These are phyloP conservation scores for Spea multiplicata DNA, from an alignment of 2,113 vertebrate species.

Conservation along the genomic window DNA sequence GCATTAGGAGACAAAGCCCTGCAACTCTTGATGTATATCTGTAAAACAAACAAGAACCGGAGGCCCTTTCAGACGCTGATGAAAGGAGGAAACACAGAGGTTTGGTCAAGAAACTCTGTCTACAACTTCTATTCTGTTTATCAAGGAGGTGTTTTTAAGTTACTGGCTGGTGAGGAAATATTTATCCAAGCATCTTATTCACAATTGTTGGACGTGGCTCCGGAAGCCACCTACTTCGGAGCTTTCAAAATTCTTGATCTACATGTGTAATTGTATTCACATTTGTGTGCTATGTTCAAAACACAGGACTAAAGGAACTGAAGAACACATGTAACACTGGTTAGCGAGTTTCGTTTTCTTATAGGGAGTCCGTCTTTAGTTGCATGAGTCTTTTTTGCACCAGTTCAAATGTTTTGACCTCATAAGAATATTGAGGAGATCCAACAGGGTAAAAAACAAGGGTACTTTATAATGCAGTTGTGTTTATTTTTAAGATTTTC, in stretches of 20 bases:
- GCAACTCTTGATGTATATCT: slow-evolving; percentile 88
- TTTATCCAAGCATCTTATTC: slow-evolving; percentile 86
- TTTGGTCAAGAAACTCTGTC: slow-evolving; percentile 74
- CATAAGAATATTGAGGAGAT: not conserved
- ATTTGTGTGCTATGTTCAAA: not conserved
- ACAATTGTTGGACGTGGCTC: slow-evolving; percentile 79
- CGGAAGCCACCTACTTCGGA: slow-evolving; percentile 90
- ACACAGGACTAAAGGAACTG: not conserved
- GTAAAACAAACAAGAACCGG: slow-evolving; percentile 77
- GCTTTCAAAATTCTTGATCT: slow-evolving; percentile 87
- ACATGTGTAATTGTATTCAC: slow-evolving; percentile 52
- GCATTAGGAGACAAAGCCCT: slow-evolving; percentile 63
- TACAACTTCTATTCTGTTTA: slow-evolving; percentile 95
- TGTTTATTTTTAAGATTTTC: too few species aligned
- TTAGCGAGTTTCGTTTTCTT: not conserved
- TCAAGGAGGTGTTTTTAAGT: slow-evolving; percentile 80
- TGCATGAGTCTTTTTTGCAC: not conserved
- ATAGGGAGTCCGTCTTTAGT: not conserved
- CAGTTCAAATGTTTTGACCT: not conserved
- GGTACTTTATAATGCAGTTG: too few species aligned
- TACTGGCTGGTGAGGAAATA: slow-evolving; percentile 79
- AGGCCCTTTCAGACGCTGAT: slow-evolving; percentile 70
- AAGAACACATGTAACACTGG: not conserved
- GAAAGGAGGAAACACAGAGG: slow-evolving; percentile 89
- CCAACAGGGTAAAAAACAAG: too few species aligned